phyloP scores from a whole-genome alignment of 2,888 invertebrate species.

The Drosophila pseudotakahashii region DNA sequence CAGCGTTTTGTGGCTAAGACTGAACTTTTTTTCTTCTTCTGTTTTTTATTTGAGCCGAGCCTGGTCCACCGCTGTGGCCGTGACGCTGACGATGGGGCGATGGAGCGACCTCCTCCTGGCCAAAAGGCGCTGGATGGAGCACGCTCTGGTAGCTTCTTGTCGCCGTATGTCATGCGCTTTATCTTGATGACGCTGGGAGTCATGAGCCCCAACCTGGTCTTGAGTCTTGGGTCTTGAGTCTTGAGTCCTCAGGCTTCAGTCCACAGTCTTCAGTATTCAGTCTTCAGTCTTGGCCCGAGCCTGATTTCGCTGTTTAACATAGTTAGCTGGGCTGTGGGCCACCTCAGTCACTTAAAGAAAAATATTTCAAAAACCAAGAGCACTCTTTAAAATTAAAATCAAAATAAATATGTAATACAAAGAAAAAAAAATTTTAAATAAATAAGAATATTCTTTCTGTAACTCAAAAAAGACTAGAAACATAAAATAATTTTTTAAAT shows the following conservation, averaged over 20 bases:
- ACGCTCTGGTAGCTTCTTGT: conserved; percentile 75
- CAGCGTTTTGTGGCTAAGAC: conserved; percentile 11
- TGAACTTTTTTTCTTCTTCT: conserved; percentile 8
- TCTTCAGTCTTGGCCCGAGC: conserved; percentile 37
- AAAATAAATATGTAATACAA: no score
- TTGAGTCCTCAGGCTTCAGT: conserved; percentile 17
- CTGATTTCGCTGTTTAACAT: conserved; percentile 77
- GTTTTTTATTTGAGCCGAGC: conserved; percentile 9
- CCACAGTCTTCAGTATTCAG: neutral
- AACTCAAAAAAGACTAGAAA: no score
- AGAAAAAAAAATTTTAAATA: no score
- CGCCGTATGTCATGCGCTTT: conserved; percentile 77
- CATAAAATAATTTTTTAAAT: no score
- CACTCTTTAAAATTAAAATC: no score
- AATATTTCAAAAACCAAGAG: neutral
- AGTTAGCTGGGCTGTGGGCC: conserved; percentile 59
- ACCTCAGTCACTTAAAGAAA: conserved; percentile 18
- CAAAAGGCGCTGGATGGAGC: conserved; percentile 41
- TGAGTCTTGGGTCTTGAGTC: conserved; percentile 17
- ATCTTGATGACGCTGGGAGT: conserved; percentile 74
- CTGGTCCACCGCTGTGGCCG: conserved; percentile 55
- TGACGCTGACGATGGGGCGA: conserved; percentile 48
- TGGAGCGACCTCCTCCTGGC: conserved; percentile 47
- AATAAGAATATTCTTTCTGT: no score
- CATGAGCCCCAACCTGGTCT: conserved; percentile 57